These are phyloP conservation scores for Lordiphosa fenestrarum DNA, from an alignment of 2,888 invertebrate species.

Conservation along the genomic window DNA sequence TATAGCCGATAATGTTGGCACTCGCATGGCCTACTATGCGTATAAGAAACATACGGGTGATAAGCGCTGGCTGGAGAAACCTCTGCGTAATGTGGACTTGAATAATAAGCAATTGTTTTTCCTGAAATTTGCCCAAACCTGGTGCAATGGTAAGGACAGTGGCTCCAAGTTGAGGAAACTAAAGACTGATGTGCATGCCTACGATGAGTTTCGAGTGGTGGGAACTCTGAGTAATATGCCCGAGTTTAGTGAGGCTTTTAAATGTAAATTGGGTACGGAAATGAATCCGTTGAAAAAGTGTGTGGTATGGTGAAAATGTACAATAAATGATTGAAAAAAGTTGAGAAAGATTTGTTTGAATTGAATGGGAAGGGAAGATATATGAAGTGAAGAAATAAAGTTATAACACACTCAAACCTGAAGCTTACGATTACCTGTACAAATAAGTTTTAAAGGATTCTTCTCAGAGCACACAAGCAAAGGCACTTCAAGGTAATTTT, in stretches of 20 bases:
- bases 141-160: constrained; percentile 73
- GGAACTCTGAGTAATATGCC: constrained; percentile 91
- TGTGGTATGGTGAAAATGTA: constrained; percentile 88
- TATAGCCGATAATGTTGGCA: constrained; percentile 94
- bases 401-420: too few species aligned
- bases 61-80: constrained; percentile 81
- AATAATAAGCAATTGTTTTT: constrained; percentile 96
- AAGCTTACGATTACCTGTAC: too few species aligned
- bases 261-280: constrained; percentile 86
- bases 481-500: too few species aligned
- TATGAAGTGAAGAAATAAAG: too few species aligned
- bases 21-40: constrained; percentile 93
- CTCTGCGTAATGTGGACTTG: constrained; percentile 90
- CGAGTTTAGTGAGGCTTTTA: constrained; percentile 91
- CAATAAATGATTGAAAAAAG: constrained; percentile 1
- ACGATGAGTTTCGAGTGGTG: constrained; percentile 91
- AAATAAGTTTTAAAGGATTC: too few species aligned
- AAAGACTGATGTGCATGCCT: constrained; percentile 94
- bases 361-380: not conserved
- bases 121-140: constrained; percentile 92
- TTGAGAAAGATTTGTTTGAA: not conserved
- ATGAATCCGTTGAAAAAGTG: constrained; percentile 95
- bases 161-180: constrained; percentile 82
- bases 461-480: too few species aligned
- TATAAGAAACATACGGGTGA: constrained; percentile 82